Base-by-base conservation (phyloP, 2,888 invertebrate genomes). In the Plebejus melissa region DNA sequence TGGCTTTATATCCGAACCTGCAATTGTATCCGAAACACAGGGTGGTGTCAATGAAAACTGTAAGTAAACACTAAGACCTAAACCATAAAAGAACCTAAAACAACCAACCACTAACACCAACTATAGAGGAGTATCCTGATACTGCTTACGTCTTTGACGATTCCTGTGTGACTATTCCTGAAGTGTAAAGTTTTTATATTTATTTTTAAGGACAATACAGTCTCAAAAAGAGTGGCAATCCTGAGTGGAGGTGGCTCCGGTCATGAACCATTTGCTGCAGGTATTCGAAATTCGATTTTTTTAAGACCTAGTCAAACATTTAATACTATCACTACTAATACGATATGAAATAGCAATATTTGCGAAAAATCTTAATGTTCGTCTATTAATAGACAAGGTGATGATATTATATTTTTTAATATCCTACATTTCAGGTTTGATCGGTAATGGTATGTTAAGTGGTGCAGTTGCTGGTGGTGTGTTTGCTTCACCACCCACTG, bases 241-340 rank as follows among this genome's bases (percentile, higher is more conserved):
- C 88, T 98, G 5, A 95, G 96, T 71, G 98, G 98, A 1, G 98
- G 98, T 1, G 97, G 97, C 1, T 96, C 97, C 1, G 98, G 98
- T 0, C 97, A 97, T 84, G 98, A 98, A 85, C 98, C 98, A 0
- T 94, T 93, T 79, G 90, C 93, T 74, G 85, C 88, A 79, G 94
- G 94, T 93, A 65, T 16, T 16, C 9, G 9, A 46, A 9, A 32
- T 32, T 36, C 6, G 5, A 58, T 6, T 28, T 28, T 60, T 60
- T 22, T 22, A 5, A 7, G 7, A 13, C 50, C 11, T 46, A 46
- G 46, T 46, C 11, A 2, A 11, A 13, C 13, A 13, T 50, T 50
- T 50, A 11, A 50, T 11, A 11, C 46, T 46, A 11, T 46, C 9
- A 46, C 9, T 46, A 11, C 11, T 46, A 13, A 16, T 4, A 4